Evolutionary conservation across 2,888 invertebrate genomes (phyloP).

Genomic region (Caenorhabditis japonica): DNA sequence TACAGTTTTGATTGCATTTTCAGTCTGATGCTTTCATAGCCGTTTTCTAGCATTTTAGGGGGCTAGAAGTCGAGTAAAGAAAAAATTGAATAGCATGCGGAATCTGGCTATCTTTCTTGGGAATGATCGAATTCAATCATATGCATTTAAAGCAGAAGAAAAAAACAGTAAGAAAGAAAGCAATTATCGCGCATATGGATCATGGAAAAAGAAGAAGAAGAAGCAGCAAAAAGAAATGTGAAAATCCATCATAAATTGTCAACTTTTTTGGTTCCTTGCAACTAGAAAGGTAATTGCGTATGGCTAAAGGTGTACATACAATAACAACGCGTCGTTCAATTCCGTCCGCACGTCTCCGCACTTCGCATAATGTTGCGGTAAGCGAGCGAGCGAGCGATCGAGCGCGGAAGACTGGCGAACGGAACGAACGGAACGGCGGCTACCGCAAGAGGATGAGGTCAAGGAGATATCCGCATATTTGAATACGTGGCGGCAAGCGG

Average conservation of each 20-base stretch:
- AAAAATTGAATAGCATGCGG: too few relatives aligned
- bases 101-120: not conserved
- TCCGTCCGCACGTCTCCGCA: constrained; percentile 1
- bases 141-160: not conserved
- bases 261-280: constrained; percentile 10
- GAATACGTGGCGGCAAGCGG: constrained; percentile 20
- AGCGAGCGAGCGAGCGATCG: constrained; percentile 10
- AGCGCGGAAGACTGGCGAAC: too few relatives aligned
- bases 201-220: too few relatives aligned
- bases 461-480: constrained; percentile 29
- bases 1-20: constrained; percentile 25
- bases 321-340: constrained; percentile 11
- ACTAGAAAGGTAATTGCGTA: constrained; percentile 33
- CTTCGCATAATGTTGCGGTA: constrained; percentile 43
- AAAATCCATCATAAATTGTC: constrained; percentile 4
- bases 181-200: constrained; percentile 18
- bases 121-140: constrained; percentile 6
- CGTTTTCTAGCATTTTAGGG: not conserved
- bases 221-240: too few relatives aligned
- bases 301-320: constrained; percentile 28
- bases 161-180: constrained; percentile 24
- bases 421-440: constrained; percentile 24
- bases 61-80: too few relatives aligned
- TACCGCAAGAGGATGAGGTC: constrained; percentile 21
- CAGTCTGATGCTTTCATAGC: constrained; percentile 33